Conservation (phyloP, 2,797 vertebrate species). For the Peromyscus attwateri region DNA sequence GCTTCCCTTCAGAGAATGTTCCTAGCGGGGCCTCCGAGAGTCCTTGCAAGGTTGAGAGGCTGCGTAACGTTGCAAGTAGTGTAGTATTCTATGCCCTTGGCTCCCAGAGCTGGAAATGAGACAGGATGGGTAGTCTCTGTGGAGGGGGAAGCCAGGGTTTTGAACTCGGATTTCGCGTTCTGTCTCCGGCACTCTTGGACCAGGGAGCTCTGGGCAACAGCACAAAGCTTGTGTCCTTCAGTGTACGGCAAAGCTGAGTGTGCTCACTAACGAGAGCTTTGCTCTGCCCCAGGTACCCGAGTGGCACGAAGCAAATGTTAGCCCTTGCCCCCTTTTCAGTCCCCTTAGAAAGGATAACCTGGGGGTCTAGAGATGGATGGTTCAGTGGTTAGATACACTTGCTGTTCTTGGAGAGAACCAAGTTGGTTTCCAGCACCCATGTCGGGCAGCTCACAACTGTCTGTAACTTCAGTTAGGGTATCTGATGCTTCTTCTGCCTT, state of each 20-base stretch:
- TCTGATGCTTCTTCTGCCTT: background rate
- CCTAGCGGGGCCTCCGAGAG: fast-evolving
- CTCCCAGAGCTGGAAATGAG: background rate
- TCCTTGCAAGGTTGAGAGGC: background rate
- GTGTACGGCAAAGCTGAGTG: background rate
- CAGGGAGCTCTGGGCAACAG: background rate
- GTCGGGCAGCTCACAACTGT: background rate
- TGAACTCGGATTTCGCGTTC: background rate
- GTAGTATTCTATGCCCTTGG: too few species aligned
- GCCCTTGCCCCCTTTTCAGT: background rate
- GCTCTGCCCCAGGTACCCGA: background rate
- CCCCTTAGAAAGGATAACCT: background rate
- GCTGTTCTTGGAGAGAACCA: background rate
- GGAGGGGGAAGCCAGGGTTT: background rate
- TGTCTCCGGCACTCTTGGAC: background rate
- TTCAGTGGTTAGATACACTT: background rate
- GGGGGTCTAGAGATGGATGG: background rate
- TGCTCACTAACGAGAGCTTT: too few species aligned
- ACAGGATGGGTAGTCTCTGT: background rate
- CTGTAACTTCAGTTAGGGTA: background rate
- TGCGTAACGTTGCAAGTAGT: background rate
- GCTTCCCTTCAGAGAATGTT: too few species aligned
- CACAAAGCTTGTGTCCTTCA: background rate
- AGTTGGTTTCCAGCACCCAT: too few species aligned
- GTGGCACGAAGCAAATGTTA: background rate